These are phyloP conservation scores for Datnioides undecimradiatus DNA, from an alignment of 2,113 vertebrate species.

Conservation along the genomic window DNA sequence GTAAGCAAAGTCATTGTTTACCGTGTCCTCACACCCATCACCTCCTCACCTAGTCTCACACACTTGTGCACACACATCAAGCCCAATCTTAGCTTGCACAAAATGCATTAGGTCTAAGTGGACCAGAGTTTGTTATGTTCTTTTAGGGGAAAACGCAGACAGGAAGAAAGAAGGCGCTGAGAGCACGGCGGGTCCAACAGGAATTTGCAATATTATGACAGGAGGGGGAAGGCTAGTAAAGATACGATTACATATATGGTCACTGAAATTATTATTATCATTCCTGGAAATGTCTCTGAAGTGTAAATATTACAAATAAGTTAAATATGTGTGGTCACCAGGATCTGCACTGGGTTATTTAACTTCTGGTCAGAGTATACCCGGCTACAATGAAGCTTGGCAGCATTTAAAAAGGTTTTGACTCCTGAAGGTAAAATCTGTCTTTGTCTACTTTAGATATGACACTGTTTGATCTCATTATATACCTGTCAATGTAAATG, in stretches of 20 bases:
- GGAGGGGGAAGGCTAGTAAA: slow-evolving; percentile 49
- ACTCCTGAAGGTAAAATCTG: neutral
- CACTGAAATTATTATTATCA: slow-evolving; percentile 69
- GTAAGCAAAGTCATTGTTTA: slow-evolving; percentile 29
- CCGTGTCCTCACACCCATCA: slow-evolving; percentile 35
- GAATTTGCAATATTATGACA: slow-evolving; percentile 73
- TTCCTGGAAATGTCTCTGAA: slow-evolving; percentile 63
- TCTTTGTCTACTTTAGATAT: neutral
- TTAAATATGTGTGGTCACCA: slow-evolving; percentile 64
- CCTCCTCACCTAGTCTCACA: slow-evolving; percentile 42
- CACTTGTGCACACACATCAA: slow-evolving; percentile 42
- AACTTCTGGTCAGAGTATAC: slow-evolving; percentile 29
- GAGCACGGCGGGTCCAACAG: slow-evolving; percentile 22
- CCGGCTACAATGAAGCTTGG: neutral
- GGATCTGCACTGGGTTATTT: slow-evolving; percentile 34
- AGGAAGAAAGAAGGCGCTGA: slow-evolving; percentile 31
- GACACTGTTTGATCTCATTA: neutral
- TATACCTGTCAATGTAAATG: neutral
- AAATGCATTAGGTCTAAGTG: slow-evolving; percentile 70
- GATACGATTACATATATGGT: slow-evolving; percentile 73
- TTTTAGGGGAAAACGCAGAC: slow-evolving; percentile 51
- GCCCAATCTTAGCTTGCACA: slow-evolving; percentile 37
- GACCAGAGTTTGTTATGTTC: slow-evolving; percentile 66
- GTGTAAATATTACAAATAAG: slow-evolving; percentile 74
- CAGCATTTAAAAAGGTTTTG: slow-evolving; percentile 4